Evolutionary conservation across 2,888 invertebrate genomes (phyloP).

Genomic region (Apamea monoglypha): DNA sequence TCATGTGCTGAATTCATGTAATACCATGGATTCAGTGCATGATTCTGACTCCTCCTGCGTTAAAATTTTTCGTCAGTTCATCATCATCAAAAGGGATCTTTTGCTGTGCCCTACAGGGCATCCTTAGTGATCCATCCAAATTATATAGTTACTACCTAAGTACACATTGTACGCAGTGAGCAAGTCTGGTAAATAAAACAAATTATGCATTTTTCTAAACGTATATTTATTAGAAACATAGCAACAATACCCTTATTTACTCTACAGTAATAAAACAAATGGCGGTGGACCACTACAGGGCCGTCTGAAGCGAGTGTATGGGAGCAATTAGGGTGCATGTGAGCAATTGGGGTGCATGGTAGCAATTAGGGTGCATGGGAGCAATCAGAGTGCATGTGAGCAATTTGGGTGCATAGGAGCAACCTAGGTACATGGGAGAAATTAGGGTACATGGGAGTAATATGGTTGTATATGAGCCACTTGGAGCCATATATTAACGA

Average conservation of each 20-base stretch:
- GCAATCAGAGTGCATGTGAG: background rate
- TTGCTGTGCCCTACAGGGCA: too few relatives aligned
- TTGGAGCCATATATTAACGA: background rate
- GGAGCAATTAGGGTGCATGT: background rate
- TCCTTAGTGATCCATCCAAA: too few relatives aligned
- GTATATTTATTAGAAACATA: conserved; percentile 83
- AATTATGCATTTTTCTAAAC: conserved; percentile 72
- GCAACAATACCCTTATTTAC: conserved; percentile 80
- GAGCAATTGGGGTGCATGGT: background rate
- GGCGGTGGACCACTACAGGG: conserved; percentile 67
- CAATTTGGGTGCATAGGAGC: background rate
- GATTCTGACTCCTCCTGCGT: too few relatives aligned
- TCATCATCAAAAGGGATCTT: too few relatives aligned
- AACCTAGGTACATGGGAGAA: background rate
- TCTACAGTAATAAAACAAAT: conserved; percentile 72
- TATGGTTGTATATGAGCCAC: background rate
- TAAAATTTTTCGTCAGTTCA: too few relatives aligned
- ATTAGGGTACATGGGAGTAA: background rate
- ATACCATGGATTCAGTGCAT: too few relatives aligned
- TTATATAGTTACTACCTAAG: too few relatives aligned
- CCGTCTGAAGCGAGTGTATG: conserved; percentile 46
- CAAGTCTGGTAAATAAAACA: conserved; percentile 53
- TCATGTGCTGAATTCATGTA: too few relatives aligned
- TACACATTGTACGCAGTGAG: too few relatives aligned
- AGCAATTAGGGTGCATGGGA: background rate